phyloP scores from a whole-genome alignment of 2,888 invertebrate genomes.

The Amiota communis region DNA sequence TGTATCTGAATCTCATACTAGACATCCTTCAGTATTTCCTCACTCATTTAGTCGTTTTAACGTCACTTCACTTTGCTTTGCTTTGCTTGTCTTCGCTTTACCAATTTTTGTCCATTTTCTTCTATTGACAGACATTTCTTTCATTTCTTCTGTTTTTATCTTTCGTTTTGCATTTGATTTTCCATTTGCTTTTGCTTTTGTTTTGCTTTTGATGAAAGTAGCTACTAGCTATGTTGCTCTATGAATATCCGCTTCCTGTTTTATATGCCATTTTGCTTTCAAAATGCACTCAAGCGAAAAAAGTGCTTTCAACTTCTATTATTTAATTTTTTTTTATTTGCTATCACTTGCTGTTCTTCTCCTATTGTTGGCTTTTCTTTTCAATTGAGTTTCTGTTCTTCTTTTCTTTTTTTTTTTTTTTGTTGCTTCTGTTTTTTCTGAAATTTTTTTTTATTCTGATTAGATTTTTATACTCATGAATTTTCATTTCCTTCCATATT shows the following conservation, averaged over 20 bases:
- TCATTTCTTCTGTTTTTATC: constrained; percentile 31
- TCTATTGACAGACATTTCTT: constrained; percentile 50
- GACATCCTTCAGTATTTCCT: background rate
- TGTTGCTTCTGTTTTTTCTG: constrained; percentile 43
- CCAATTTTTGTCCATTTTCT: constrained; percentile 32
- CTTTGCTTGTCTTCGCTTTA: constrained; percentile 32
- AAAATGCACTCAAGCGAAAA: constrained; percentile 59
- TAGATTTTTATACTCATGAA: constrained; percentile 60
- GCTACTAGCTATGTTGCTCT: constrained; percentile 50
- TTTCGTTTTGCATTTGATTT: background rate
- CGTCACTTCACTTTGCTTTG: constrained; percentile 15
- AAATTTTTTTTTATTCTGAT: constrained; percentile 44
- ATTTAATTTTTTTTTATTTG: constrained; percentile 50
- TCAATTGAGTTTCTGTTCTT: constrained; percentile 33
- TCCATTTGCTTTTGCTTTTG: constrained; percentile 3
- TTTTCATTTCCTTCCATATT: constrained; percentile 55
- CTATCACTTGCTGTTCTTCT: constrained; percentile 34
- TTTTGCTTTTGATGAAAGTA: constrained; percentile 40
- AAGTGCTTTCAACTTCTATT: constrained; percentile 63
- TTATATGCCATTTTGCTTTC: constrained; percentile 54
- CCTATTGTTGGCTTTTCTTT: constrained; percentile 47
- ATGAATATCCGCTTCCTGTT: constrained; percentile 63
- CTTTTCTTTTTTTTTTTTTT: constrained; percentile 45
- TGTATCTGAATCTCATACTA: constrained; percentile 16
- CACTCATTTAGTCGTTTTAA: background rate